A percentile compares a stretch with the other conserved stretches of the same genome.
phyloP scores from a whole-genome alignment of 2,888 invertebrate species.

The Acrobasis consociella region DNA sequence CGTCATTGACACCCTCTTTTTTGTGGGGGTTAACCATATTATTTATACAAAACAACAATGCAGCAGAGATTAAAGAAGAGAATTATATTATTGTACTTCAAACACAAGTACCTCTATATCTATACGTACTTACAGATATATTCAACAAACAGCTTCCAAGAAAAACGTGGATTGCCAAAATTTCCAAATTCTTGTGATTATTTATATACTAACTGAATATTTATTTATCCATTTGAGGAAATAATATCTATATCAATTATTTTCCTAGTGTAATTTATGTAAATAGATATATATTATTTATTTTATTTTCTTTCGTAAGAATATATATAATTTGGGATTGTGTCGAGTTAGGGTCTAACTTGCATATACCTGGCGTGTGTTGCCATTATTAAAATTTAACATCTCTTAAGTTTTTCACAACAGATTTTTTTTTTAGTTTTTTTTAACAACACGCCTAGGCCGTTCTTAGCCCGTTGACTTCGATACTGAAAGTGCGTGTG shows the following conservation, averaged over 20 bases:
- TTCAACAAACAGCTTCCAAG: too few species aligned
- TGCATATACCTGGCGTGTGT: slow-evolving; percentile 19
- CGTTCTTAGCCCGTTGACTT: background rate
- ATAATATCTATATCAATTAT: background rate
- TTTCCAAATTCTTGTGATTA: background rate
- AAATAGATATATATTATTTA: background rate
- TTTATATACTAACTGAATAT: background rate
- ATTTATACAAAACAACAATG: background rate
- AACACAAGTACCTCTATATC: too few species aligned
- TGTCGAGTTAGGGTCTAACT: slow-evolving; percentile 18
- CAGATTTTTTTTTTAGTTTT: background rate
- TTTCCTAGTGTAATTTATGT: background rate
- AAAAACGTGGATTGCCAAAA: too few species aligned
- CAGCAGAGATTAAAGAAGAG: background rate
- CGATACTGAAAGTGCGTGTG: background rate
- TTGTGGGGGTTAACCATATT: too few species aligned
- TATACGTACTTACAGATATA: too few species aligned
- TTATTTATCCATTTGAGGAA: background rate
- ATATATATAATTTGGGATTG: slow-evolving; percentile 11
- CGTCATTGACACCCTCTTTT: too few species aligned
- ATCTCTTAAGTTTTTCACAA: background rate
- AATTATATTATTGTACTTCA: too few species aligned
- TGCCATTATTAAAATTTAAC: slow-evolving; percentile 3
- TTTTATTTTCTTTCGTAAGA: background rate
- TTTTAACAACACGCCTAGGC: slow-evolving; percentile 10